phyloP scores from a whole-genome alignment of 1,140 invertebrate genomes.

The Orius insidiosus region DNA sequence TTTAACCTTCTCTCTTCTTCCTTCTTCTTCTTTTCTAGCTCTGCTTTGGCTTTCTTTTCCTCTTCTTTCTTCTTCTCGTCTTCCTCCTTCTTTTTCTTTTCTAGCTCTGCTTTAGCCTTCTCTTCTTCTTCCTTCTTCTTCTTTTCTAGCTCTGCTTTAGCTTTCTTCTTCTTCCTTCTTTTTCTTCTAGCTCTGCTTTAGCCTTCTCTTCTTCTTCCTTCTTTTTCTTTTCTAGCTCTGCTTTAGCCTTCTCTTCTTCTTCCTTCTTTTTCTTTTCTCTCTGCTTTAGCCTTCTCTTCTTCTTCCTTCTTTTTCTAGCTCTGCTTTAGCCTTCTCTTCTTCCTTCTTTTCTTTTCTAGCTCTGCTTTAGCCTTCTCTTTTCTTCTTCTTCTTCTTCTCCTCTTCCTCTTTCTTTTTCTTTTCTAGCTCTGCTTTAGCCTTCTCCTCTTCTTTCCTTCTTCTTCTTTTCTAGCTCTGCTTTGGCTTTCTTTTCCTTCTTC shows the following conservation, averaged over 20 bases:
- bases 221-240: neutral
- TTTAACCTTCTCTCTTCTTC: neutral
- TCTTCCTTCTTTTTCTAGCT: conserved; percentile 16
- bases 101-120: neutral
- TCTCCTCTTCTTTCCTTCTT: conserved; percentile 19
- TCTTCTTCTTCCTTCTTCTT: neutral
- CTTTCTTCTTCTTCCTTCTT: neutral
- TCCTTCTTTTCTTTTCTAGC: conserved; percentile 18
- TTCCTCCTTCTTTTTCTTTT: neutral
- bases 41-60: conserved; percentile 9
- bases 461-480: conserved; percentile 20
- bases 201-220: conserved; percentile 1
- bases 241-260: neutral
- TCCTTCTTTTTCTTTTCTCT: neutral
- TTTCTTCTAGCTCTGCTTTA: neutral
- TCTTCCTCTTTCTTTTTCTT: conserved; percentile 19
- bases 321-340: neutral
- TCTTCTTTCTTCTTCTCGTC: neutral
- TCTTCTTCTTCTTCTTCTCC: conserved; percentile 17
- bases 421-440: conserved; percentile 19
- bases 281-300: neutral
- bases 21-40: neutral
- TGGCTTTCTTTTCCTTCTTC: conserved; percentile 16
- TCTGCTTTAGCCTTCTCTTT: conserved; percentile 18
- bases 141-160: neutral